phyloP scores from a whole-genome alignment of 2,888 invertebrate genomes.

The Drosophila demipolita region DNA sequence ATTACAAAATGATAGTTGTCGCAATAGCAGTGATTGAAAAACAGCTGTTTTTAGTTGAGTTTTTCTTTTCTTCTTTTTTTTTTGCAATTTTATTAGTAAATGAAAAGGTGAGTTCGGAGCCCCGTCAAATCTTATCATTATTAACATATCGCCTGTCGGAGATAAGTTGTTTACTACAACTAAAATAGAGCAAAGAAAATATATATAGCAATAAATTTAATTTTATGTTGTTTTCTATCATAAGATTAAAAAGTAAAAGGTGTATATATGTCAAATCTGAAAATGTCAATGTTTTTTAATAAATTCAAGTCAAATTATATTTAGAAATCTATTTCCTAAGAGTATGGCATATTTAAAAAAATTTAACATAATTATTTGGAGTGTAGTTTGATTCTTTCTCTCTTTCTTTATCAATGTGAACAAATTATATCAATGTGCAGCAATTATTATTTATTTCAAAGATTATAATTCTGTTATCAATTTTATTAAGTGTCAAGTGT shows the following conservation, averaged over 20 bases:
- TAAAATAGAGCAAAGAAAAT: background rate
- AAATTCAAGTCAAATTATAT: no score
- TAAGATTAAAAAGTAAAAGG: background rate
- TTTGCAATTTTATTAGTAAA: background rate
- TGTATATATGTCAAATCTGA: background rate
- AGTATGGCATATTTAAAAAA: background rate
- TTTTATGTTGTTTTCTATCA: background rate
- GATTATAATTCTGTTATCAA: background rate
- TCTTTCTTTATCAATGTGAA: background rate
- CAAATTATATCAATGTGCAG: no score
- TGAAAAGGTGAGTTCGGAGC: background rate
- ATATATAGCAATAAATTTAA: background rate
- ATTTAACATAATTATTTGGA: background rate
- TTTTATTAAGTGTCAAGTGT: background rate
- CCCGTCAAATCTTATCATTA: background rate
- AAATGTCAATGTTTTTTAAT: background rate
- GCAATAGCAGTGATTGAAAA: slow-evolving; percentile 1
- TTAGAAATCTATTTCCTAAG: no score
- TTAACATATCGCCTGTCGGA: background rate
- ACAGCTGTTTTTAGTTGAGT: slow-evolving; percentile 4
- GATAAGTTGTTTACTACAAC: background rate
- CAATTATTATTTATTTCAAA: background rate
- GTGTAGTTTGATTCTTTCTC: background rate
- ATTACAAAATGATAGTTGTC: slow-evolving; percentile 43
- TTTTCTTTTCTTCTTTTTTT: background rate